These are phyloP conservation scores for Slavum lentiscoides DNA, from an alignment of 2,888 invertebrate genomes.

Conservation along the genomic window DNA sequence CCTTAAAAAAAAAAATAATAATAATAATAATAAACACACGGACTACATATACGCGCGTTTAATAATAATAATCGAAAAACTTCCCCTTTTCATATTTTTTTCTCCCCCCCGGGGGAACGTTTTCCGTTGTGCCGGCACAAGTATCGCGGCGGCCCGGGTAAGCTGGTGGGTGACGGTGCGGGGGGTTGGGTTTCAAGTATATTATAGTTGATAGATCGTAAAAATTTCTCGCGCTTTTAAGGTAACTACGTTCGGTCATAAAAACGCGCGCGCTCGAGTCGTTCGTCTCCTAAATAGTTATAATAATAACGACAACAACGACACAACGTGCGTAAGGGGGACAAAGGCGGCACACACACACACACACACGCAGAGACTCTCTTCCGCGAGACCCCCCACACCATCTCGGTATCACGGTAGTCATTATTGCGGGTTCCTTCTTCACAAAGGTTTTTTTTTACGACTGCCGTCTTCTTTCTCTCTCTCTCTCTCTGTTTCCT, in stretches of 20 bases:
- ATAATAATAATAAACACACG: background rate
- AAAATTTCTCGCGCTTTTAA: conserved; percentile 46
- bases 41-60: background rate
- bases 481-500: too few species aligned
- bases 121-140: conserved; percentile 21
- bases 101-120: background rate
- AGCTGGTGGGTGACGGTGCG: background rate
- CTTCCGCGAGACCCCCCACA: too few species aligned
- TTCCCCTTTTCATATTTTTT: conserved; percentile 23
- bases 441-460: too few species aligned
- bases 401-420: too few species aligned
- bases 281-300: conserved; percentile 38
- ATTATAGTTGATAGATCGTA: conserved; percentile 44
- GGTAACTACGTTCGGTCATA: conserved; percentile 24
- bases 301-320: conserved; percentile 36
- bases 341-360: too few species aligned
- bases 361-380: too few species aligned
- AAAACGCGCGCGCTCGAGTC: conserved; percentile 5
- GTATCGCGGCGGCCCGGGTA: too few species aligned
- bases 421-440: too few species aligned
- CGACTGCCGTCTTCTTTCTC: too few species aligned
- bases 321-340: too few species aligned
- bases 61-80: background rate
- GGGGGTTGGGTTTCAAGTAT: too few species aligned
- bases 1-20: too few species aligned